Evolutionary conservation across 1,140 invertebrate species (phyloP).

Genomic region (Drosophila pandora): DNA sequence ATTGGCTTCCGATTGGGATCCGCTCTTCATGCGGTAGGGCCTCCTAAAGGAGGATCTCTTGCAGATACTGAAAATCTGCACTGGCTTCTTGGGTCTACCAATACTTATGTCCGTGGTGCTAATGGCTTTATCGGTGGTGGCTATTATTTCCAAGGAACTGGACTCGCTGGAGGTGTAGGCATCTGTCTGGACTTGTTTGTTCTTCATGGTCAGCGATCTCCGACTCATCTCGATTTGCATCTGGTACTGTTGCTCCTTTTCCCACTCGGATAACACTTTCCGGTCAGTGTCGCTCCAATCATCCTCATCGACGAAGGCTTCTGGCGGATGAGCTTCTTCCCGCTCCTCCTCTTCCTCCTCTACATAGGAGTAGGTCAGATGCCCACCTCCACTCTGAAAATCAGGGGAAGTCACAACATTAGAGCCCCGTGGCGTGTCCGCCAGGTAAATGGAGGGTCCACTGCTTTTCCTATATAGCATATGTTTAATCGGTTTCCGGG

Average conservation of each 20-base stretch:
- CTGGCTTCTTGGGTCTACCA: not conserved
- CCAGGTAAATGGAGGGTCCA: not conserved
- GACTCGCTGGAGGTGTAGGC: not conserved
- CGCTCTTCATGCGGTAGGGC: not conserved
- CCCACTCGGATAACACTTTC: conserved; percentile 16
- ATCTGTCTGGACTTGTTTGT: conserved; percentile 21
- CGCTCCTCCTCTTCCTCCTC: conserved; percentile 24
- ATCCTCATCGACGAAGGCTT: conserved; percentile 12
- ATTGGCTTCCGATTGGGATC: not conserved
- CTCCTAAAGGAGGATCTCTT: conserved; percentile 20
- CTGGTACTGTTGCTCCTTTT: conserved; percentile 12
- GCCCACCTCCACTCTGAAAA: not conserved
- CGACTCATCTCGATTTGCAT: not conserved
- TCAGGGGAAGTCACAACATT: conserved; percentile 1
- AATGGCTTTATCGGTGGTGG: conserved; percentile 29
- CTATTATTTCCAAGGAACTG: conserved; percentile 1
- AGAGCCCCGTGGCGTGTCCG: not conserved
- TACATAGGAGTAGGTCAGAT: conserved; percentile 18
- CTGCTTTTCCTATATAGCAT: too few species aligned
- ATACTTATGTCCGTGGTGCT: conserved; percentile 11
- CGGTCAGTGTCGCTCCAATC: conserved; percentile 25
- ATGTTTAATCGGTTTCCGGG: too few species aligned
- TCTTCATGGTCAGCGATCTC: not conserved
- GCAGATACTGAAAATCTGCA: conserved; percentile 1
- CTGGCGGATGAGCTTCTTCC: not conserved